Conservation (phyloP, 1,140 invertebrate genomes). For the Zaprionus nigranus region DNA sequence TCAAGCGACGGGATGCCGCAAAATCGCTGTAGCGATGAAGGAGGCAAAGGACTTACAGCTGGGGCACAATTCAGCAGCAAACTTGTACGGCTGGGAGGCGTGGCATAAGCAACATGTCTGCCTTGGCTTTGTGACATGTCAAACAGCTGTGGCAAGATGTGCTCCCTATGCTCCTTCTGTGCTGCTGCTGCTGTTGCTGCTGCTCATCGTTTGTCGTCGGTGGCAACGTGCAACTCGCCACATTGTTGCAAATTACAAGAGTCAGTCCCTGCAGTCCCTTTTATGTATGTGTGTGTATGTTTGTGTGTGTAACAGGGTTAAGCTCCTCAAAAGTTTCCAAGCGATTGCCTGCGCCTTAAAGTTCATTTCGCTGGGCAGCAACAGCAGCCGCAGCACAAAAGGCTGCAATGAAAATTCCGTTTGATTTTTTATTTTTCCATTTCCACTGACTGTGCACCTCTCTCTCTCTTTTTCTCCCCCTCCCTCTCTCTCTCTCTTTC, state of each 20-base stretch:
- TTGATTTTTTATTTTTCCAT: conserved; percentile 41
- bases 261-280: conserved; percentile 61
- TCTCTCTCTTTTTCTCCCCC: neutral
- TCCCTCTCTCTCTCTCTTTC: neutral
- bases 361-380: conserved; percentile 57
- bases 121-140: conserved; percentile 69
- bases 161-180: conserved; percentile 6
- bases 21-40: neutral
- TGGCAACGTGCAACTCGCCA: conserved; percentile 50
- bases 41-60: neutral
- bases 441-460: conserved; percentile 35
- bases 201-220: neutral
- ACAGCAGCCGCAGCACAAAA: conserved; percentile 32
- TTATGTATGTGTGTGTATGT: conserved; percentile 1
- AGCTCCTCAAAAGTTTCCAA: conserved; percentile 69
- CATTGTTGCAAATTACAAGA: conserved; percentile 79
- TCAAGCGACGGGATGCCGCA: conserved; percentile 55
- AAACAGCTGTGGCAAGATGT: conserved; percentile 46
- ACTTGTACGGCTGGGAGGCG: conserved; percentile 1
- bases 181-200: neutral
- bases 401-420: conserved; percentile 65
- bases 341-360: conserved; percentile 71
- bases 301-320: conserved; percentile 11
- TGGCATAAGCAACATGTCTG: conserved; percentile 8
- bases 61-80: neutral